Percentiles rank a stretch among this genome's conserved stretches.
phyloP scores from a whole-genome alignment of 2,797 vertebrate genomes.

The Fistularia tabacaria region DNA sequence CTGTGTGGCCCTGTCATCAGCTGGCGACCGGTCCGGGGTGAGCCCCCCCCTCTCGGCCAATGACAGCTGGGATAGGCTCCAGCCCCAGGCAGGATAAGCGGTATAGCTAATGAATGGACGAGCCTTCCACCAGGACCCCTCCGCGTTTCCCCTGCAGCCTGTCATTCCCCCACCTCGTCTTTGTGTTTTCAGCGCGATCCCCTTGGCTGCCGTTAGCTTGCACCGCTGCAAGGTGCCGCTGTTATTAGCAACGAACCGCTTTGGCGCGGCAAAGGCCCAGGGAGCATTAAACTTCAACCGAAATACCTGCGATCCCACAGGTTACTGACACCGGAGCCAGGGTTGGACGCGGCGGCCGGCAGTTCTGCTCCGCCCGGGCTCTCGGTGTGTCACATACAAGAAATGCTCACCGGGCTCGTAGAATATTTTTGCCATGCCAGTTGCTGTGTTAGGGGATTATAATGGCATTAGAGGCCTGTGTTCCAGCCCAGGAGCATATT shows the following conservation, averaged over 20 bases:
- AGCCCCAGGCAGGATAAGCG: too few species aligned
- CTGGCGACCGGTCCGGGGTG: too few species aligned
- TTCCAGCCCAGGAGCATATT: conserved; percentile 70
- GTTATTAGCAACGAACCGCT: too few species aligned
- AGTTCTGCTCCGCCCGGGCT: conserved; percentile 41
- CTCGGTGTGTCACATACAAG: conserved; percentile 34
- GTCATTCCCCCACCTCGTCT: conserved; percentile 1
- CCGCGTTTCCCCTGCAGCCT: background rate
- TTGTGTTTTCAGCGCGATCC: conserved; percentile 6
- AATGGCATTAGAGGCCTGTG: conserved; percentile 66
- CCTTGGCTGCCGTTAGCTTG: conserved; percentile 12
- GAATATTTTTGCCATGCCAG: conserved; percentile 65
- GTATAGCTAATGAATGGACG: too few species aligned
- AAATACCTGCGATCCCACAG: conserved; percentile 59
- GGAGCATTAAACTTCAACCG: conserved; percentile 42
- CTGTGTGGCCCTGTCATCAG: too few species aligned
- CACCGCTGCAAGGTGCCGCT: too few species aligned
- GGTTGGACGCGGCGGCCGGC: conserved; percentile 28
- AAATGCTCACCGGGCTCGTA: conserved; percentile 41
- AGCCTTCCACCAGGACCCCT: background rate
- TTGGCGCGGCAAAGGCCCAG: conserved; percentile 1
- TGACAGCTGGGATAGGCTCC: too few species aligned
- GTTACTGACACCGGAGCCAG: conserved; percentile 38
- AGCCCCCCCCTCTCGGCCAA: too few species aligned
- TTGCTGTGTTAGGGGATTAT: conserved; percentile 74